A percentile compares a stretch with the other conserved stretches of the same genome.
Evolutionary conservation across 2,888 invertebrate genomes (phyloP).

Genomic region (Brassicogethes aeneus): DNA sequence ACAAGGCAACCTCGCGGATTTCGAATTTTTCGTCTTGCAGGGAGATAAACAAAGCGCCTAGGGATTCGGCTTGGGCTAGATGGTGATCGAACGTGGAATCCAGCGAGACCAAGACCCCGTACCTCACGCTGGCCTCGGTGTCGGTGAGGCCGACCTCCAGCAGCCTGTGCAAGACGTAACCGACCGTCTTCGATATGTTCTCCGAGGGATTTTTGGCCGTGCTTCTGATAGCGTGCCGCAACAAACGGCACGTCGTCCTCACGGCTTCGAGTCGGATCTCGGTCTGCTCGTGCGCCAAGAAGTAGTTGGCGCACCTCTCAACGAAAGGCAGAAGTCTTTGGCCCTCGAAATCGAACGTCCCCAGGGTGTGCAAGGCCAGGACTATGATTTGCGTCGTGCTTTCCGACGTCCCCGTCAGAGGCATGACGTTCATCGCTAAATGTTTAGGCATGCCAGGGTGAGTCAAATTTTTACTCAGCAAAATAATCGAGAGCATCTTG

Average conservation of each 20-base stretch:
- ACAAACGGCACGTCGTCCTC: slow-evolving; percentile 80
- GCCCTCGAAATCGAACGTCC: slow-evolving; percentile 78
- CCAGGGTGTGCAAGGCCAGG: slow-evolving; percentile 85
- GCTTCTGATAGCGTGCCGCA: slow-evolving; percentile 69
- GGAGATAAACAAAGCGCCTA: slow-evolving; percentile 87
- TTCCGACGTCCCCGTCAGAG: slow-evolving; percentile 46
- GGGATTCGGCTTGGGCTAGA: slow-evolving; percentile 91
- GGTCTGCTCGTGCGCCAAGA: slow-evolving; percentile 74
- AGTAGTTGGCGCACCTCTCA: slow-evolving; percentile 84
- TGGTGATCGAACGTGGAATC: slow-evolving; percentile 90
- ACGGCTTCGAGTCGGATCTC: slow-evolving; percentile 92
- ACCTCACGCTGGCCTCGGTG: slow-evolving; percentile 88
- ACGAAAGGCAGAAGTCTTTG: slow-evolving; percentile 89
- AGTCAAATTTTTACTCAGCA: slow-evolving; percentile 78
- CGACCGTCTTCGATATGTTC: slow-evolving; percentile 81
- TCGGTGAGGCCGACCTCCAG: slow-evolving; percentile 92
- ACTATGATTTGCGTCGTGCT: slow-evolving; percentile 69
- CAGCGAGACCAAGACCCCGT: slow-evolving; percentile 84
- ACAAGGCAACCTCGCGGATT: slow-evolving; percentile 88
- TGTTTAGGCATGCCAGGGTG: slow-evolving; percentile 73
- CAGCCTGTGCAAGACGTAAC: slow-evolving; percentile 84
- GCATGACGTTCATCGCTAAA: slow-evolving; percentile 42
- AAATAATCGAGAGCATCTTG: slow-evolving; percentile 80
- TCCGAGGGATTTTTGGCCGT: slow-evolving; percentile 59
- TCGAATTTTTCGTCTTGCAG: slow-evolving; percentile 96